A percentile compares a stretch with the other conserved stretches of the same genome.
Evolutionary conservation across 1,140 invertebrate genomes (phyloP).

Genomic region (Cotesia vestalis): DNA sequence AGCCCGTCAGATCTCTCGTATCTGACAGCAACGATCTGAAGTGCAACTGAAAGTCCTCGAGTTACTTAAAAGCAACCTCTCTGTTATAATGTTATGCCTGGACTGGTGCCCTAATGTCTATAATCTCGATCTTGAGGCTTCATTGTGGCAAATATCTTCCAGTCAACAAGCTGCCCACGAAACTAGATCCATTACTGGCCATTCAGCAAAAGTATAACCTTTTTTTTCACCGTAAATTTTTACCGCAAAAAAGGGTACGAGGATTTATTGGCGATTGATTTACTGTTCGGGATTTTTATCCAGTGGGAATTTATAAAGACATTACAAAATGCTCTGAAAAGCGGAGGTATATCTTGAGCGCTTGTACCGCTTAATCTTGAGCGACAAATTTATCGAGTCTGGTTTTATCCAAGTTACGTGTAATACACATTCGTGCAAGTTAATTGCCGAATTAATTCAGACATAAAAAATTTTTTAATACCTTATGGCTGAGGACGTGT

Average conservation of each 20-base stretch:
- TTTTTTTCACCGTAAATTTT: no score
- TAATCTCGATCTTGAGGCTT: conserved; percentile 51
- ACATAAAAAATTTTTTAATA: conserved; percentile 26
- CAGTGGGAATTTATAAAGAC: background rate
- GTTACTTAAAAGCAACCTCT: background rate
- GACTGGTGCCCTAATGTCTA: conserved; percentile 56
- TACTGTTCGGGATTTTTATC: no score
- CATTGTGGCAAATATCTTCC: background rate
- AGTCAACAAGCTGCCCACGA: background rate
- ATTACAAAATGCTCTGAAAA: background rate
- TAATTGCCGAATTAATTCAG: conserved; percentile 37
- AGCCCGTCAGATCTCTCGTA: background rate
- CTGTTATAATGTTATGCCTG: conserved; percentile 33
- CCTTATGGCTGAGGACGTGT: background rate
- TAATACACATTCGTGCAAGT: conserved; percentile 30
- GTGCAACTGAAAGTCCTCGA: background rate
- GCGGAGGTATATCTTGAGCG: background rate
- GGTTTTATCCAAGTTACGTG: conserved; percentile 28
- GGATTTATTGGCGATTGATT: no score
- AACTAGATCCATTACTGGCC: no score
- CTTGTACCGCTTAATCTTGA: conserved; percentile 33
- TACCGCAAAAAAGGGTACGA: no score
- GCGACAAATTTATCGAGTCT: conserved; percentile 32
- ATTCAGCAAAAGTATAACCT: no score
- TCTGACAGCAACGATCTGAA: conserved; percentile 28